Base-by-base conservation (phyloP, 1,140 invertebrate species). In the Drosophila obscura region DNA sequence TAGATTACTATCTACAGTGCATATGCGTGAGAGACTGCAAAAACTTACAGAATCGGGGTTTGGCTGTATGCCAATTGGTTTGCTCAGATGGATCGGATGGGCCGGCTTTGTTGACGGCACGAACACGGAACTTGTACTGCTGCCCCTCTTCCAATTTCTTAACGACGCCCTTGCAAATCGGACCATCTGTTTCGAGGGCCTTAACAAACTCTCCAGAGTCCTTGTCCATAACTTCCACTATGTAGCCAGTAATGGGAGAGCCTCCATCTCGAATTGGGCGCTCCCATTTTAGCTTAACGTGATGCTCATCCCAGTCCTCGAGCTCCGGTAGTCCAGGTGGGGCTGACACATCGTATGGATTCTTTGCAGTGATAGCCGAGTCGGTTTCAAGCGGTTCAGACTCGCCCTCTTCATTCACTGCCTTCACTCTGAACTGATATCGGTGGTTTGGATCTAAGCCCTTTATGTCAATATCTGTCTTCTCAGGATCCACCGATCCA, bases 61-160 rank as follows among this genome's bases (percentile, higher is more conserved):
- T 99, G 51, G 98, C 98, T n/a, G 96, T 96, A 85, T 99, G 97
- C 91, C 97, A 97, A 91, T 97, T 96, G 35, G 98, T 99, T 58
- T 97, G 95, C 90, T 99, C 96, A 44, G 97, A 98, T 6, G 99
- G 97, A 85, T 99, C 97, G 19, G 98, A 98, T 50, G 95, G 95
- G 46, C 99, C 99, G 39, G 98, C 98, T 92, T 99, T 99, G 92
- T 99, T 99, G 0, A 98, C 94, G 43, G 99, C 99, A 48, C 96
- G 93, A 1, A 99, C 95, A 61, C 99, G 93, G 94, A 99, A 99
- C 93, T 99, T 97, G 90, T 98, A 98, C 78, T 97, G 97, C 90
- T 98, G 97, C 19, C 98, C 98, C 93, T 98, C 97, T 89, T 97
- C 97, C 60, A 99, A 92, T 92, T 96, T 96, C 1, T 95, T 95